Base-by-base conservation (phyloP, 2,888 invertebrate genomes). In the Urechis unicinctus region DNA sequence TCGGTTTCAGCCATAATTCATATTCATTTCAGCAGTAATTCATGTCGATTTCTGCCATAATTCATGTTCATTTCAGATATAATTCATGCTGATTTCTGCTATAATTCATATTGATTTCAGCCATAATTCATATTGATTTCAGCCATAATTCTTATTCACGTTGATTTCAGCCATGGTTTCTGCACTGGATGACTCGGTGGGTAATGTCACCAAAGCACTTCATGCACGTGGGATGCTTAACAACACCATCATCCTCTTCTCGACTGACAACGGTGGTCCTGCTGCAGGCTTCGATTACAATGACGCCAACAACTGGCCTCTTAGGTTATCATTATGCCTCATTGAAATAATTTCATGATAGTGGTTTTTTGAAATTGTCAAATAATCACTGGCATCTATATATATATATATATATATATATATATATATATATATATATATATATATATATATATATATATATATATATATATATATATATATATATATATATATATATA, bases 281-380 rank as follows among this genome's bases (percentile, higher is more conserved):
- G 85, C 88, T 0, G 80, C 82, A 55, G 91, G 89, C 0, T 67
- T 82, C 49, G 84, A 85, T 69, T 73, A 81, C 50, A 92, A 91
- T 77, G 83, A 83, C 49, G 84, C 83, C 4, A 84, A 83, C 1
- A 85, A 85, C 72, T 84, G 81, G 78, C 85, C 85, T 24, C 72
- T 84, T 2, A 78, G 83, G 72, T 84, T 17, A 17, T 21, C 6
- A 45, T 45, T 45, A 17, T 17, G 22, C 6, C 6, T 17, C 45
- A 45, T 45, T 9, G 22, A 45, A 9, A 21, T 45, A 21, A 6
- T 17, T 45, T 17, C 22, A 45, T 17, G 22, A n/a, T 36, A 36
- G 6, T 13, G 6, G 13, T 36, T 6, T 36, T 13, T 36, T 13
- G 6, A 36, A 13, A 36, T 36, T 13, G 6, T 13, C 13, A 36